Conservation (phyloP, 2,888 invertebrate genomes). For the Sinopyrophorus schimmeli region DNA sequence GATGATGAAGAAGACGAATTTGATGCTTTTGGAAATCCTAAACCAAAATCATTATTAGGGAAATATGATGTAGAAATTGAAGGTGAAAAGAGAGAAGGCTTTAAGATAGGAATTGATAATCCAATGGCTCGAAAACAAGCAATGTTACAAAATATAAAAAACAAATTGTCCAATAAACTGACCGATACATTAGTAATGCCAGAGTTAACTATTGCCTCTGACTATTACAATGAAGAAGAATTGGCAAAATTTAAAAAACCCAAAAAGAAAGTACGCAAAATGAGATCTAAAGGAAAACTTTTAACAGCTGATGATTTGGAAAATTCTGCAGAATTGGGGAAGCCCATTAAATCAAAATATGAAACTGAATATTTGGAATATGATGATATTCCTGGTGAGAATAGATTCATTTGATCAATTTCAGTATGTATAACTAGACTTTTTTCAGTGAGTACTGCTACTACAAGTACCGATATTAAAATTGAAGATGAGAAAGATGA, state of each 20-base stretch:
- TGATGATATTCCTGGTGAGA: slow-evolving; percentile 66
- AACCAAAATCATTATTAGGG: slow-evolving; percentile 70
- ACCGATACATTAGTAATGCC: slow-evolving; percentile 75
- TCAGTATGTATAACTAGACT: slow-evolving; percentile 17
- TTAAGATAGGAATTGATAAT: slow-evolving; percentile 74
- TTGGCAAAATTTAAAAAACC: slow-evolving; percentile 87
- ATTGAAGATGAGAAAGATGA: slow-evolving; percentile 63
- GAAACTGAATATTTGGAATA: slow-evolving; percentile 55
- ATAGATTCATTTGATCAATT: slow-evolving; percentile 6
- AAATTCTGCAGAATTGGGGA: slow-evolving; percentile 41
- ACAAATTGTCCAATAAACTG: slow-evolving; percentile 66
- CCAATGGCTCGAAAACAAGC: slow-evolving; percentile 60
- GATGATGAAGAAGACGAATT: slow-evolving; percentile 77
- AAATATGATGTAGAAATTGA: slow-evolving; percentile 96
- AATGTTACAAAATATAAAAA: slow-evolving; percentile 58
- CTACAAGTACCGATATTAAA: slow-evolving; percentile 54
- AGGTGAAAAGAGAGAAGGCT: slow-evolving; percentile 69
- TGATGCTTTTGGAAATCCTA: slow-evolving; percentile 68
- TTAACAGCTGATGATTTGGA: slow-evolving; percentile 74
- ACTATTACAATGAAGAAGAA: slow-evolving; percentile 87
- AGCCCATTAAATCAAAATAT: slow-evolving; percentile 42
- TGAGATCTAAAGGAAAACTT: slow-evolving; percentile 63
- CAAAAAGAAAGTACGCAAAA: slow-evolving; percentile 75
- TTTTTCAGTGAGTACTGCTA: slow-evolving; percentile 10
- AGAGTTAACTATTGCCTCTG: slow-evolving; percentile 74